phyloP scores from a whole-genome alignment of 2,888 invertebrate genomes.

The Andrena hattorfiana region DNA sequence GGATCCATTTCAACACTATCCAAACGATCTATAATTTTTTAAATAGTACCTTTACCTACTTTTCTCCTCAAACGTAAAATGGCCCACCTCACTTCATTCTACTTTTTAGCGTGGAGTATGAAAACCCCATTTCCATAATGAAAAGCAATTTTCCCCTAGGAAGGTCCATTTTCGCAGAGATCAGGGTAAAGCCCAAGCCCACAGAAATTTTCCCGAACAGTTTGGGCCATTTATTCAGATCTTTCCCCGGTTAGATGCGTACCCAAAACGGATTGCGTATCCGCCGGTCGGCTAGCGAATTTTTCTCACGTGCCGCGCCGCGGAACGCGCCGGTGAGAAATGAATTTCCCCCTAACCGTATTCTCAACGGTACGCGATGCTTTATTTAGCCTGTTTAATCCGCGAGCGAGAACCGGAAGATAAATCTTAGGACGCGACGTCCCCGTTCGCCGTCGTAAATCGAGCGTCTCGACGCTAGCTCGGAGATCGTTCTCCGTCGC shows the following conservation, averaged over 20 bases:
- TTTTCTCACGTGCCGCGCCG: conserved; percentile 51
- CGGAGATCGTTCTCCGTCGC: conserved; percentile 25
- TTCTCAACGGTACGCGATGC: conserved; percentile 32
- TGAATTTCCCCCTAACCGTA: conserved; percentile 53
- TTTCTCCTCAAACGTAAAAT: no score
- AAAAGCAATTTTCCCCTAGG: no score
- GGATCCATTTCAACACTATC: not conserved
- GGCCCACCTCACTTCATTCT: no score
- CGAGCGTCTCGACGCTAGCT: conserved; percentile 18
- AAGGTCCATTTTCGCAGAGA: not conserved
- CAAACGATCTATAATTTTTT: not conserved
- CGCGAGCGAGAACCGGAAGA: conserved; percentile 36
- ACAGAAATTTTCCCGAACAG: not conserved
- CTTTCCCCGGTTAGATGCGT: conserved; percentile 21
- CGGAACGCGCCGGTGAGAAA: conserved; percentile 43
- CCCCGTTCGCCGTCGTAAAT: conserved; percentile 40
- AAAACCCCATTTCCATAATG: no score
- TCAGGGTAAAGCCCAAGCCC: not conserved
- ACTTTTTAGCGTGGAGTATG: no score
- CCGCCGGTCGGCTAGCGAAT: conserved; percentile 17
- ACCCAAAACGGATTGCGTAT: conserved; percentile 43
- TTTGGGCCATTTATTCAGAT: conserved; percentile 28
- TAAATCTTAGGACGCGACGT: conserved; percentile 51
- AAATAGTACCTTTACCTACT: not conserved
- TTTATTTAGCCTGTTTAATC: conserved; percentile 59